These are phyloP conservation scores for Clamator glandarius DNA, from an alignment of 2,797 vertebrate genomes.

Conservation along the genomic window DNA sequence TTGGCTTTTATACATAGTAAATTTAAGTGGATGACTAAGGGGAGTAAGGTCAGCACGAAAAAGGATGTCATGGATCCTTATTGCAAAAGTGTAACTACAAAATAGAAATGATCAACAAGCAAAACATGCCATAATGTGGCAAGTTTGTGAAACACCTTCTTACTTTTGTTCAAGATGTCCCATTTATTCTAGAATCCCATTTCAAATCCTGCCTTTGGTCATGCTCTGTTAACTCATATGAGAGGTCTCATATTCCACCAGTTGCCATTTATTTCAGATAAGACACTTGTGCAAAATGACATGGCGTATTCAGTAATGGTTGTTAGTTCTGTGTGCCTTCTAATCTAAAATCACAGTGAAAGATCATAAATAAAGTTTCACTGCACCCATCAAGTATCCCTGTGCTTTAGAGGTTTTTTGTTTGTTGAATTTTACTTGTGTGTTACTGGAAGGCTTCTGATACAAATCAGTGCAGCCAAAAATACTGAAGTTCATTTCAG, in stretches of 20 bases:
- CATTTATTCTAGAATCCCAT: background rate
- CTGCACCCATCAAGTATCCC: background rate
- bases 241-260: background rate
- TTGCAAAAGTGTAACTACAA: background rate
- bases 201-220: background rate
- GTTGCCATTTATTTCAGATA: background rate
- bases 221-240: background rate
- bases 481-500: background rate
- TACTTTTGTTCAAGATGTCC: background rate
- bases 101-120: background rate
- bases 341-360: background rate
- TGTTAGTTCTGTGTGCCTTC: background rate
- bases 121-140: background rate
- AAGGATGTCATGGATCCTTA: background rate
- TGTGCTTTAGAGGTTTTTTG: background rate
- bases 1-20: slow-evolving; percentile 2
- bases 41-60: background rate
- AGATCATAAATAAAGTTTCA: background rate
- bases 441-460: background rate
- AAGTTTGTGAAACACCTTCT: background rate
- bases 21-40: slow-evolving; percentile 29
- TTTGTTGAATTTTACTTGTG: background rate
- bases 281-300: background rate
- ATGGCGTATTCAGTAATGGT: background rate
- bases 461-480: background rate